phyloP scores from a whole-genome alignment of 1,140 invertebrate species.

The Solen grandis region DNA sequence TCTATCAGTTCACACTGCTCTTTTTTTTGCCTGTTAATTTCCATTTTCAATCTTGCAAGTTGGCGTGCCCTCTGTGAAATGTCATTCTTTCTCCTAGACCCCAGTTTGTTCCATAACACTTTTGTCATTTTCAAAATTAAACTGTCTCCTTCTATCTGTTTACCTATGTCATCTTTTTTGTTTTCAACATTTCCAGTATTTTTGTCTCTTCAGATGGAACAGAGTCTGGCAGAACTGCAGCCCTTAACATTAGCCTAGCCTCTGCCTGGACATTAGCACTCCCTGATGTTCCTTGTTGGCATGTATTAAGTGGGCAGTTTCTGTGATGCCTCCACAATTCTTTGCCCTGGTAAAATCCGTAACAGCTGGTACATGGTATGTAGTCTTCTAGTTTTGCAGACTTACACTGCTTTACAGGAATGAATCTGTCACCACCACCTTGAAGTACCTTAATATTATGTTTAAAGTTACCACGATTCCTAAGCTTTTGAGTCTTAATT shows the following conservation, averaged over 20 bases:
- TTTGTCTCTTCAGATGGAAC: neutral
- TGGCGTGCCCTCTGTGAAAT: conserved; percentile 3
- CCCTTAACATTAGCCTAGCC: neutral
- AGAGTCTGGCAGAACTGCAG: neutral
- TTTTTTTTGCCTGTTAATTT: conserved; percentile 3
- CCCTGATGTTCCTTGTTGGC: no score
- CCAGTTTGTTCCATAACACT: no score
- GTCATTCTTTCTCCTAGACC: neutral
- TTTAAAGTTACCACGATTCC: conserved; percentile 21
- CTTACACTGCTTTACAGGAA: conserved; percentile 14
- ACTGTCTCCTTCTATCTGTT: neutral
- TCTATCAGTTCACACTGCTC: neutral
- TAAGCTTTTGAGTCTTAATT: conserved; percentile 6
- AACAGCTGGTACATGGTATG: conserved; percentile 18
- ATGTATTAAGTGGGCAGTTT: no score
- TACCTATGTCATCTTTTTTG: no score
- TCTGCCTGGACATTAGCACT: no score
- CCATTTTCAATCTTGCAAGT: neutral
- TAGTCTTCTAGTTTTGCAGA: conserved; percentile 5
- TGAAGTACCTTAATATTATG: conserved; percentile 21
- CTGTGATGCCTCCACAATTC: neutral
- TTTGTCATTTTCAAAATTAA: neutral
- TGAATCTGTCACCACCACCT: conserved; percentile 23
- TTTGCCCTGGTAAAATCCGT: no score
- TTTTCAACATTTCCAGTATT: neutral